phyloP scores from a whole-genome alignment of 2,797 vertebrate genomes.

The Echeneis naucrates region DNA sequence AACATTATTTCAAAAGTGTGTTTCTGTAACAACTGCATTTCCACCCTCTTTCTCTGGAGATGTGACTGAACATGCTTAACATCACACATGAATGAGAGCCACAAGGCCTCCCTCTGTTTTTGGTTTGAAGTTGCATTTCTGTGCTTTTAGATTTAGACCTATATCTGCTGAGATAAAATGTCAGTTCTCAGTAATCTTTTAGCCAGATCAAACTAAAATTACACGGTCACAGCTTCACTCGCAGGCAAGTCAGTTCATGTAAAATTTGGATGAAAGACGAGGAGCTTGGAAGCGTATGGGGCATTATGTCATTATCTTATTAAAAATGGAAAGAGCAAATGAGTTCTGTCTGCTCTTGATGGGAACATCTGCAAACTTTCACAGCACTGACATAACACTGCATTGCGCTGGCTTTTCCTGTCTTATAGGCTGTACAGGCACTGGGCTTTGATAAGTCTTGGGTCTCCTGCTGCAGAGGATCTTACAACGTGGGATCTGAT shows the following conservation, averaged over 20 bases:
- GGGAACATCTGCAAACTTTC: neutral
- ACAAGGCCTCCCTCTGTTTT: neutral
- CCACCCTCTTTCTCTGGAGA: too few species aligned
- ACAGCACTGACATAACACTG: neutral
- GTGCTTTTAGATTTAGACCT: too few species aligned
- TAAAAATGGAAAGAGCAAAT: neutral
- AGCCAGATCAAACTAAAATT: neutral
- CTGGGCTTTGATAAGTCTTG: conserved; percentile 27
- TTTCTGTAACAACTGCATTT: neutral
- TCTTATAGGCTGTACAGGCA: neutral
- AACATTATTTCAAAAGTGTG: too few species aligned
- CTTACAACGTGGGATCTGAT: conserved; percentile 55
- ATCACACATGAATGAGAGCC: too few species aligned
- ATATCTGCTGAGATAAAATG: conserved; percentile 7
- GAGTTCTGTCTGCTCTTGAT: neutral
- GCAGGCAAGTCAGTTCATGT: neutral
- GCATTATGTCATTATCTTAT: neutral
- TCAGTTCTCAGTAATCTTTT: conserved; percentile 18
- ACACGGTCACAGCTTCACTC: neutral
- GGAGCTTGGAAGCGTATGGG: too few species aligned
- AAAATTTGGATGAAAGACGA: neutral
- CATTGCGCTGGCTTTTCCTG: neutral
- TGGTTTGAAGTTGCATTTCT: neutral
- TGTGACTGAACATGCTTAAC: too few species aligned
- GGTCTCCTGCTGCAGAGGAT: conserved; percentile 34